phyloP scores from a whole-genome alignment of 2,113 vertebrate genomes.

The Panurus biarmicus region DNA sequence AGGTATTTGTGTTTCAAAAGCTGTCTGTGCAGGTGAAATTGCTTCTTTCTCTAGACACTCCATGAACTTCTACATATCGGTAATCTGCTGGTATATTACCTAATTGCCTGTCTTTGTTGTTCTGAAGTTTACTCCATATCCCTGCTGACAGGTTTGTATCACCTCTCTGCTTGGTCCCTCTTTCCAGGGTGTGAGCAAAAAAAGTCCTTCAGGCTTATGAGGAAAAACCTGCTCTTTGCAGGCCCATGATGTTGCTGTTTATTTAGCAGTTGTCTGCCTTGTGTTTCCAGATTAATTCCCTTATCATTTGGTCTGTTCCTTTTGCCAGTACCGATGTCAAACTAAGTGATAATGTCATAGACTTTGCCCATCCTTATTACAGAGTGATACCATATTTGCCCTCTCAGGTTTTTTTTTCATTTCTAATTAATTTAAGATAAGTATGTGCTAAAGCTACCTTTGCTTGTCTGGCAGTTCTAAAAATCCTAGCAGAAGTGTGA shows the following conservation, averaged over 20 bases:
- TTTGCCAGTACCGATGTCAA: background rate
- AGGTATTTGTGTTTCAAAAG: background rate
- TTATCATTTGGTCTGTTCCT: background rate
- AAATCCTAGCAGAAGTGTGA: background rate
- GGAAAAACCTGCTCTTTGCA: background rate
- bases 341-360: background rate
- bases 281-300: background rate
- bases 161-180: background rate
- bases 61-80: background rate
- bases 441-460: background rate
- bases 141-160: background rate
- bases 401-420: background rate
- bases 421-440: constrained; percentile 6
- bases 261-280: background rate
- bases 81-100: background rate
- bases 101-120: background rate
- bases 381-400: background rate
- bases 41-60: background rate
- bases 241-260: background rate
- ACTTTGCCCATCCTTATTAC: background rate
- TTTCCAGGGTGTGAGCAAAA: background rate
- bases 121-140: background rate
- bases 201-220: background rate
- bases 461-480: background rate
- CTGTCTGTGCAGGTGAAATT: background rate